Evolutionary conservation across 2,888 invertebrate species (phyloP), one percentile per base, ranked within the genome.

Genomic region (Parthenolecanium corni): DNA sequence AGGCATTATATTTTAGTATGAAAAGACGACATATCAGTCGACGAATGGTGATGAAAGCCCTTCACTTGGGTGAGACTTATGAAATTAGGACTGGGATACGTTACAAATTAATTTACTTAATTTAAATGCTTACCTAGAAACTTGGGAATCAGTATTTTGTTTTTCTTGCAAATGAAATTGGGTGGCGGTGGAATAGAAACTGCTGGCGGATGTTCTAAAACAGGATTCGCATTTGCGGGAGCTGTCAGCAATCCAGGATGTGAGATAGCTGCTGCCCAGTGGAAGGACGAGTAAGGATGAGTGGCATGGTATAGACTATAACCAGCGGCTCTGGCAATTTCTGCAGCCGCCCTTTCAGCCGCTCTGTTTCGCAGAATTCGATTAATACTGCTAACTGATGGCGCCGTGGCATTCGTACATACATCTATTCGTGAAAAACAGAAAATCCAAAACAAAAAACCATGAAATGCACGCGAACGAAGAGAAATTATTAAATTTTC

Each of bases 311-410:
- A 87, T 9, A 90, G 77, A 0, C 90, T 90, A 72, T 91, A 92
- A 14, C 90, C 91, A 0, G 92, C 90, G 0, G 90, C 91, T 16
- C 92, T 78, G 0, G 94, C 93, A 70, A 96, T 92, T 75, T 96
- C 95, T 0, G 93, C 92, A 0, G 95, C 95, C 0, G 95, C 95
- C 5, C 95, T 78, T 74, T 97, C 96, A 0, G 96, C 95, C 0
- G 96, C 96, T 12, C 96, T 81, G 73, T 96, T 96, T 67, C 97
- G 78, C 62, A 97, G 78, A 71, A 97, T 97, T 70, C 97, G 82
- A 76, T 95, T 96, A 74, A 96, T 96, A 68, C 94, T 94, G 71
- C 93, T 93, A 2, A 96, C 95, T 56, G 93, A 94, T 0, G 97
- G 97, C 1, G 96, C 93, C 20, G 93, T 93, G 56, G 87, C 88